Evolutionary conservation across 1,140 invertebrate species (phyloP).

Genomic region (Magallana gigas): DNA sequence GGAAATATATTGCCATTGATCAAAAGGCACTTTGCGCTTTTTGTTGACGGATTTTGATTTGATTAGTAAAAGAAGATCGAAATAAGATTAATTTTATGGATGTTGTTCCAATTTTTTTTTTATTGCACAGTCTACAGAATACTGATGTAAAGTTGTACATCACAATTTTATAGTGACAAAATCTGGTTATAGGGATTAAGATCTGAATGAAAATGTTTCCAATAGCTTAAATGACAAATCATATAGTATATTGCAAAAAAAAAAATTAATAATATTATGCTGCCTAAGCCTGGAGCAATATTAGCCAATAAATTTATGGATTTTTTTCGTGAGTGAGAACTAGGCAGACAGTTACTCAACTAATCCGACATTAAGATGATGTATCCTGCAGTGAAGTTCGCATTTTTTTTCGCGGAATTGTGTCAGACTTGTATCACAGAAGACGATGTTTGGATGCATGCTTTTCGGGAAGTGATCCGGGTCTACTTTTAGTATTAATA

Average conservation of each 20-base stretch:
- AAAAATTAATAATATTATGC: no score
- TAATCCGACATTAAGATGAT: conserved; percentile 2
- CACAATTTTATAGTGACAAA: neutral
- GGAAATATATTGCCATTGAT: no score
- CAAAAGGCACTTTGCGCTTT: no score
- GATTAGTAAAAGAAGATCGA: neutral
- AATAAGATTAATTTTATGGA: neutral
- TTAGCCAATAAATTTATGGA: neutral
- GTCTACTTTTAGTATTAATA: neutral
- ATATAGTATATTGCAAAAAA: neutral
- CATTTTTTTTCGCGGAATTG: neutral
- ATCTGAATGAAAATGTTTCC: neutral
- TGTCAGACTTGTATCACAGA: neutral
- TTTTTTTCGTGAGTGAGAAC: neutral
- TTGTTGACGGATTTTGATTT: neutral
- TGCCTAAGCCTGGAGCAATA: neutral
- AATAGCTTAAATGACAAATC: neutral
- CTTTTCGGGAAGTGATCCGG: neutral
- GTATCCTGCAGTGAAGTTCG: neutral
- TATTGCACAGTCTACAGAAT: neutral
- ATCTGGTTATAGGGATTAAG: neutral
- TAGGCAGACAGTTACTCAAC: neutral
- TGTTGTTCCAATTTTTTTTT: neutral
- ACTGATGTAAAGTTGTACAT: neutral
- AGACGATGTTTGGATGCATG: neutral